Base-by-base conservation (phyloP, 2,888 invertebrate species). In the Buathra laborator region DNA sequence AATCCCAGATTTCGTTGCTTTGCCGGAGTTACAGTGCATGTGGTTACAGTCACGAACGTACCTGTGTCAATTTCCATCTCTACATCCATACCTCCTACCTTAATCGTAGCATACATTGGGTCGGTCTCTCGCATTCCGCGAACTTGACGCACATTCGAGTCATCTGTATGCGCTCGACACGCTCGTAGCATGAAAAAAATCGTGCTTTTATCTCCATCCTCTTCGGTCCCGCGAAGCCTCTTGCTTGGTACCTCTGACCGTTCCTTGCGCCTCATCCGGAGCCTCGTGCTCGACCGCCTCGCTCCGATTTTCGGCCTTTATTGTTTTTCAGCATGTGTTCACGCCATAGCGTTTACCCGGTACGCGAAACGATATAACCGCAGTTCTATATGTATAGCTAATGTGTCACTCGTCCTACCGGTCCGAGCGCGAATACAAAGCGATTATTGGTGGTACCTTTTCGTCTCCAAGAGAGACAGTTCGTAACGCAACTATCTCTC, bases 1-100 rank as follows among this genome's bases (percentile, higher is more conserved):
- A 32, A 37, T 37, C 3, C n/a, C 32, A 2, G 32, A 12, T 64
- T 64, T 64, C n/a, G 64, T 64, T 64, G 9, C 64, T 14, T 64
- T 32, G 16, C 32, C 64, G 19, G 79, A n/a, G n/a, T n/a, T n/a
- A n/a, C n/a, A n/a, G n/a, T n/a, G n/a, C n/a, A n/a, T n/a, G n/a
- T n/a, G n/a, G n/a, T 76, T 10, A 82, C 77, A 1, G 76, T 82
- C 12, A 44, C 71, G 44, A 46, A 83, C 29, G 87, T 79, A 9
- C 85, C 87, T 9, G 74, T 77, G 67, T 86, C 87, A 19, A 86
- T 70, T 71, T 86, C 79, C 79, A 83, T 83, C 3, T 37, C 19
- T 10, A 84, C 14, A 10, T 62, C 66, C 37, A 32, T 77, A 9
- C 43, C 59, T 24, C 84, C 78, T 37, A 83, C 66, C 59, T 19